Conservation (phyloP, 2,113 vertebrate species). For the Aptenodytes forsteri region DNA sequence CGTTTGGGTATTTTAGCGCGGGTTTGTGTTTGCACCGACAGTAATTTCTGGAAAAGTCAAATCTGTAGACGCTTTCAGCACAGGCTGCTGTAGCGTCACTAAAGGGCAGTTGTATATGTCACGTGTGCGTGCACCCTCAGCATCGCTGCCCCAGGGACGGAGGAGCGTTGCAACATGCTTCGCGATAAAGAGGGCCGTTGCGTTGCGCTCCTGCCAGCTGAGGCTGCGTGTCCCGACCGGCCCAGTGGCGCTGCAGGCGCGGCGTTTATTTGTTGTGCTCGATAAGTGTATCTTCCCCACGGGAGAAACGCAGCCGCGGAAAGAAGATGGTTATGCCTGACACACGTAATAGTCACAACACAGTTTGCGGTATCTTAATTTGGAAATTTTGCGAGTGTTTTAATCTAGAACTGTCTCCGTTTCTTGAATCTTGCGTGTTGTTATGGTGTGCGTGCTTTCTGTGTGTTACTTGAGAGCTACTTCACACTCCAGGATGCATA, state of each 20-base stretch:
- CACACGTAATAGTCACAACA: rapidly evolving
- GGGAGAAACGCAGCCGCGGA: rapidly evolving
- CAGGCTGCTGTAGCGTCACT: neutral
- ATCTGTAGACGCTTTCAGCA: rapidly evolving
- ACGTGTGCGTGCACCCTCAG: neutral
- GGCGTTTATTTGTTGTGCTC: rapidly evolving
- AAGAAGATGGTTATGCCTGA: neutral
- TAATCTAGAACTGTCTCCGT: rapidly evolving
- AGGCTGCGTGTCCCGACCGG: rapidly evolving
- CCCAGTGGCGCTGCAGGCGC: rapidly evolving
- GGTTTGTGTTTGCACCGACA: too few relatives aligned
- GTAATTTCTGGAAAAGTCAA: rapidly evolving
- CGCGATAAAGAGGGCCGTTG: rapidly evolving
- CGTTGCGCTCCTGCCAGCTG: rapidly evolving
- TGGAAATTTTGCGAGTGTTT: neutral
- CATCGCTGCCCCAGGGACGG: rapidly evolving
- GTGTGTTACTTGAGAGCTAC: neutral
- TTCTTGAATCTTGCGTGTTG: rapidly evolving
- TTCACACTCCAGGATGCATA: rapidly evolving
- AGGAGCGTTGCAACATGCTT: rapidly evolving
- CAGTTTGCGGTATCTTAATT: neutral
- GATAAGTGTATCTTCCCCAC: rapidly evolving
- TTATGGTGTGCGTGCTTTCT: neutral
- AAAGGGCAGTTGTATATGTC: rapidly evolving
- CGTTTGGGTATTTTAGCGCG: rapidly evolving